Percentiles rank a stretch among this genome's conserved stretches.
Conservation (phyloP, 2,113 vertebrate species). For the Heterotilapia buettikoferi region DNA sequence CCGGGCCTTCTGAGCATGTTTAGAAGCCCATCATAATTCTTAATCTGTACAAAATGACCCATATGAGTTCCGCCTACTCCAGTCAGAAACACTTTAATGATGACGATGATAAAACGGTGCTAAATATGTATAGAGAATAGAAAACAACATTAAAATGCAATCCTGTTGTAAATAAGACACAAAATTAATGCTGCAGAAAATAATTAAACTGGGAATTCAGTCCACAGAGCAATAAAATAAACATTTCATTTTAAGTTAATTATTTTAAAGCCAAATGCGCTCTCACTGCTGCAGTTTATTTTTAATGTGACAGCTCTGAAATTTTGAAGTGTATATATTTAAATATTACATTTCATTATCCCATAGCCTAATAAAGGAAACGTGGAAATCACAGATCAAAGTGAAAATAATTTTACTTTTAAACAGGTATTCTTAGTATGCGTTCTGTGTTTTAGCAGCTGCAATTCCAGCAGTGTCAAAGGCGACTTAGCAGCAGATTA, state of each 20-base stretch:
- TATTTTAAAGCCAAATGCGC: not conserved
- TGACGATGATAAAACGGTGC: not conserved
- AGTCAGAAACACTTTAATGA: not conserved
- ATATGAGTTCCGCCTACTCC: not conserved
- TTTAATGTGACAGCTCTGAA: not conserved
- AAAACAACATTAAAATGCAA: not conserved
- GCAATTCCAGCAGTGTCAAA: not conserved
- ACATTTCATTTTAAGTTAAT: not conserved
- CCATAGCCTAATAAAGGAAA: not conserved
- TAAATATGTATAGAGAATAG: not conserved
- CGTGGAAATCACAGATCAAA: not conserved
- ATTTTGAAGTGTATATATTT: not conserved
- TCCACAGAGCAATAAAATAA: not conserved
- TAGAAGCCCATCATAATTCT: not conserved
- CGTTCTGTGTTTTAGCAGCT: not conserved
- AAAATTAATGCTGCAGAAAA: not conserved
- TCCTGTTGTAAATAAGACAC: not conserved
- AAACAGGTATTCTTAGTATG: not conserved
- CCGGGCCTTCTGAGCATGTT: not conserved
- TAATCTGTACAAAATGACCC: not conserved
- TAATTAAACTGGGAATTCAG: not conserved
- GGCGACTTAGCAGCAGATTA: not conserved
- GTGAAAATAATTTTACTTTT: not conserved
- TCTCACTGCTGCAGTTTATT: not conserved
- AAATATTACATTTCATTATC: not conserved